A percentile compares a stretch with the other conserved stretches of the same genome.
phyloP scores from a whole-genome alignment of 2,113 vertebrate species.

The Rhinoderma darwinii region DNA sequence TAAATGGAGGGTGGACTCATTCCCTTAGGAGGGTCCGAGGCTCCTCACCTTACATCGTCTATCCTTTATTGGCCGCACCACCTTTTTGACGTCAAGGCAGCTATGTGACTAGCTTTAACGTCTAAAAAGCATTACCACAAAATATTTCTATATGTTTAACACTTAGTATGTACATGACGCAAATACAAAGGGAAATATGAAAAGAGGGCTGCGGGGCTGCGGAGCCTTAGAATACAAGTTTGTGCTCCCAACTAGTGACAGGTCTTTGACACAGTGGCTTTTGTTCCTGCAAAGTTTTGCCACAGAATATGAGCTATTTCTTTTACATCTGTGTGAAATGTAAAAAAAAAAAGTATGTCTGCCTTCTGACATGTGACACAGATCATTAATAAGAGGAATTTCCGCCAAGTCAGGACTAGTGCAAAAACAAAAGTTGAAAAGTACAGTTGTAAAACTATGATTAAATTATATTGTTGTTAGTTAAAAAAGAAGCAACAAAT shows the following conservation, averaged over 20 bases:
- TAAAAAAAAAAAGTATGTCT: background rate
- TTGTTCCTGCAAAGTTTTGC: background rate
- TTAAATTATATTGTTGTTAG: too few relatives aligned
- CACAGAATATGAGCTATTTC: slow-evolving; percentile 8
- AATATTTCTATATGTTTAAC: background rate
- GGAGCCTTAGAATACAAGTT: background rate
- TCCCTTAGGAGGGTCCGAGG: too few relatives aligned
- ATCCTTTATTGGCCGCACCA: too few relatives aligned
- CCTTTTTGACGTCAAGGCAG: too few relatives aligned
- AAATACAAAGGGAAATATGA: background rate
- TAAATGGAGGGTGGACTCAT: too few relatives aligned
- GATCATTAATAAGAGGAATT: slow-evolving; percentile 34
- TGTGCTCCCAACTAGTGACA: background rate
- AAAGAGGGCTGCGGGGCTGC: background rate
- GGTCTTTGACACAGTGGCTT: background rate
- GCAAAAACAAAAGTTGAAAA: background rate
- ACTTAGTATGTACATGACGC: background rate
- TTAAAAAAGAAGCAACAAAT: too few relatives aligned
- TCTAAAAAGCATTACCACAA: too few relatives aligned
- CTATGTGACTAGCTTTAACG: too few relatives aligned
- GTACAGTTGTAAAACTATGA: background rate
- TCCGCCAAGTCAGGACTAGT: slow-evolving; percentile 5
- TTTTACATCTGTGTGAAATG: slow-evolving; percentile 22
- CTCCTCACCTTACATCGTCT: too few relatives aligned
- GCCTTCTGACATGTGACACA: slow-evolving; percentile 25